phyloP scores from a whole-genome alignment of 2,888 invertebrate species.

The Synergus laeviventris region DNA sequence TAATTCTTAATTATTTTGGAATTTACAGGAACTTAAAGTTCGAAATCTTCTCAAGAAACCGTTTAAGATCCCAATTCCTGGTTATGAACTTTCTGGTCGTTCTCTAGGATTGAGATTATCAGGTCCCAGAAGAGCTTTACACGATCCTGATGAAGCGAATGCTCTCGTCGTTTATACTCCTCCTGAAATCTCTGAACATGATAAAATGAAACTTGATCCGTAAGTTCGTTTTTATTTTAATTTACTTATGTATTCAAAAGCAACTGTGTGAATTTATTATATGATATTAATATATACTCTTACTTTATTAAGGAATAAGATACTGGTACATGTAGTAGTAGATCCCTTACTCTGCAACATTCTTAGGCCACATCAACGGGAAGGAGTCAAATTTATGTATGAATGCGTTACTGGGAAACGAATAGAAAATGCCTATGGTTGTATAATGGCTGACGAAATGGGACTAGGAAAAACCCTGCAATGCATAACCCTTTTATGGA shows the following conservation, averaged over 20 bases:
- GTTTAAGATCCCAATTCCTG: conserved; percentile 94
- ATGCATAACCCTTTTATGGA: conserved; percentile 97
- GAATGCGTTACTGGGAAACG: conserved; percentile 97
- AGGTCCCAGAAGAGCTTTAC: conserved; percentile 83
- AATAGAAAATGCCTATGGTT: conserved; percentile 91
- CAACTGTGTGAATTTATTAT: background rate
- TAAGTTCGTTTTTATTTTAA: conserved; percentile 70
- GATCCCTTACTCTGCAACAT: conserved; percentile 95
- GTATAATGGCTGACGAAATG: conserved; percentile 99
- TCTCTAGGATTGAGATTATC: conserved; percentile 86
- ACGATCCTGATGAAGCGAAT: conserved; percentile 94
- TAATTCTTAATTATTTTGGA: conserved; percentile 15
- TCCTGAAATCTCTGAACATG: conserved; percentile 89
- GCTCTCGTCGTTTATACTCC: conserved; percentile 93
- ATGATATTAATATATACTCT: conserved; percentile 36
- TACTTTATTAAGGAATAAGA: conserved; percentile 77
- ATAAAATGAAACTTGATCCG: conserved; percentile 88
- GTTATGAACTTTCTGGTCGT: conserved; percentile 87
- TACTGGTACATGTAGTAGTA: conserved; percentile 95
- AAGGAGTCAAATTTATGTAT: conserved; percentile 99
- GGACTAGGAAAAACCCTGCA: conserved; percentile 98
- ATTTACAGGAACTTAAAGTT: conserved; percentile 86
- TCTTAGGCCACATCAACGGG: conserved; percentile 97
- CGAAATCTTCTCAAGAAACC: conserved; percentile 88
- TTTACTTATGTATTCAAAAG: background rate